phyloP scores from a whole-genome alignment of 1,140 invertebrate genomes.

The Ooceraea biroi region DNA sequence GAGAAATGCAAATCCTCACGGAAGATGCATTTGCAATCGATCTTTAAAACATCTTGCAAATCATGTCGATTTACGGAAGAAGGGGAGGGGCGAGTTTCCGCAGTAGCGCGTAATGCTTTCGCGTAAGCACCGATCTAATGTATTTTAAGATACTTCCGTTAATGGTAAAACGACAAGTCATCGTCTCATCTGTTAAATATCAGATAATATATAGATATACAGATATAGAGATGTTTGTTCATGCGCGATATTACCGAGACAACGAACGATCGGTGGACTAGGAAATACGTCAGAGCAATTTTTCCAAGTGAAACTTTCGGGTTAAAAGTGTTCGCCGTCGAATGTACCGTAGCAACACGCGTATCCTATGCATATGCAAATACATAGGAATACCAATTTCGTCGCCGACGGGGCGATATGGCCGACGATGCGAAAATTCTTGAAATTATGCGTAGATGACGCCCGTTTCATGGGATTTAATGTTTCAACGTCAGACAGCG shows the following conservation, averaged over 20 bases:
- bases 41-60: conserved; percentile 63
- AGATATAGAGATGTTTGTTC: not conserved
- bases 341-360: not conserved
- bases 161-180: conserved; percentile 25
- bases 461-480: conserved; percentile 59
- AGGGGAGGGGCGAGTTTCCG: not conserved
- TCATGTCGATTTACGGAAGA: conserved; percentile 56
- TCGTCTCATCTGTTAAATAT: not conserved
- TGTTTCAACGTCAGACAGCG: conserved; percentile 54
- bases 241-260: not conserved
- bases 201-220: no score
- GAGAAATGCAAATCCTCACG: conserved; percentile 43
- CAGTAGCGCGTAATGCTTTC: conserved; percentile 12
- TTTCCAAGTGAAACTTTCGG: not conserved
- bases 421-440: conserved; percentile 50
- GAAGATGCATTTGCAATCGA: conserved; percentile 65
- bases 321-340: not conserved
- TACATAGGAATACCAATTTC: conserved; percentile 27
- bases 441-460: conserved; percentile 58
- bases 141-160: conserved; percentile 37
- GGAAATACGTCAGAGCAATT: not conserved
- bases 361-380: not conserved
- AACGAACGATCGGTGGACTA: not conserved
- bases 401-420: not conserved
- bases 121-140: conserved; percentile 26